Evolutionary conservation across 2,797 vertebrate genomes (phyloP).

Genomic region (Oreochromis mossambicus): DNA sequence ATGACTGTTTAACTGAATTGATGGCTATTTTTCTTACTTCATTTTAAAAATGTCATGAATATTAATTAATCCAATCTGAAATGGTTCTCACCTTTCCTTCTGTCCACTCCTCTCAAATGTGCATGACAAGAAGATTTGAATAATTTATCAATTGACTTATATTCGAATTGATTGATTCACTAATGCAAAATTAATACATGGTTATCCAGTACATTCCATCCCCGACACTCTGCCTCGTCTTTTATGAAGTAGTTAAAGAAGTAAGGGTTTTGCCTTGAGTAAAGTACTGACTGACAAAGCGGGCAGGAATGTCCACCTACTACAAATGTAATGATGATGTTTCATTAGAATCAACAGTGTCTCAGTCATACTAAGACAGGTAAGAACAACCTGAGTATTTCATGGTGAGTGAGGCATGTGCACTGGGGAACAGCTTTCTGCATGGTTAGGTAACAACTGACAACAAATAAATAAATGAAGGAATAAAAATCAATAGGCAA

Average conservation of each 20-base stretch:
- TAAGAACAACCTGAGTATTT: background rate
- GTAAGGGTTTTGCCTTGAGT: conserved; percentile 55
- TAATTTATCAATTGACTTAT: conserved; percentile 93
- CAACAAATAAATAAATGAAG: background rate
- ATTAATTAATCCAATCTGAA: conserved; percentile 90
- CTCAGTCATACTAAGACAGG: background rate
- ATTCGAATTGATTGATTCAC: conserved; percentile 89
- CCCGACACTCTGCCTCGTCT: conserved; percentile 41
- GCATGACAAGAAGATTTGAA: conserved; percentile 70
- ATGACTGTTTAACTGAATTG: conserved; percentile 54
- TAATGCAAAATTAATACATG: conserved; percentile 88
- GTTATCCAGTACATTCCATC: conserved; percentile 51
- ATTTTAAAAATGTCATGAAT: conserved; percentile 89
- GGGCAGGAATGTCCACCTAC: conserved; percentile 9
- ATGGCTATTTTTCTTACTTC: conserved; percentile 65
- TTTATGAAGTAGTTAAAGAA: conserved; percentile 69
- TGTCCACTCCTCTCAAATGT: conserved; percentile 56
- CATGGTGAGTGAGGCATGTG: background rate
- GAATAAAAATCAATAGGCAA: background rate
- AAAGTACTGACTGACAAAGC: conserved; percentile 31
- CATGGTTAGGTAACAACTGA: background rate
- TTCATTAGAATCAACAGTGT: conserved; percentile 36
- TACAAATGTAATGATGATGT: conserved; percentile 44
- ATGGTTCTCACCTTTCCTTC: conserved; percentile 68
- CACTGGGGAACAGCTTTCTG: background rate